These are phyloP conservation scores for Hanleya hanleyi DNA, from an alignment of 2,888 invertebrate species.

Conservation along the genomic window DNA sequence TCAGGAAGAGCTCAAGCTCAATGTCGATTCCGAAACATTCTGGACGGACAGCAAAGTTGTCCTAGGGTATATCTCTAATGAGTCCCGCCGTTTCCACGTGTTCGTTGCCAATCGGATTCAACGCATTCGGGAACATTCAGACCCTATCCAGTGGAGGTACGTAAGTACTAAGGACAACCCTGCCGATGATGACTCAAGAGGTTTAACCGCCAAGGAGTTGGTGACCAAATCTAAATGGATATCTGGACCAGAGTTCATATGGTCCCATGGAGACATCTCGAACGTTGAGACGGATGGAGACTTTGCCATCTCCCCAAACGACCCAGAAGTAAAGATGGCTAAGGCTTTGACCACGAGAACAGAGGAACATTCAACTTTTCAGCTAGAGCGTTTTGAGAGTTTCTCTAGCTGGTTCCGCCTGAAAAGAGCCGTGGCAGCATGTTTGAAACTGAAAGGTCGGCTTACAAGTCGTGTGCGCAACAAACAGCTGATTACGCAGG, in stretches of 20 bases:
- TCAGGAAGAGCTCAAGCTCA: conserved; percentile 11
- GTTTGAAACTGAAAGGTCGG: background rate
- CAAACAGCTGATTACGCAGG: too few relatives aligned
- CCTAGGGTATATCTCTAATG: conserved; percentile 21
- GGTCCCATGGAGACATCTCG: background rate
- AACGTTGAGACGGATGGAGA: background rate
- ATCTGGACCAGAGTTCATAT: conserved; percentile 8
- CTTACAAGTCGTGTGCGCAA: background rate
- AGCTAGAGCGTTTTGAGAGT: background rate
- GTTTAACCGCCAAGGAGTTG: conserved; percentile 17
- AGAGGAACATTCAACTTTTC: background rate
- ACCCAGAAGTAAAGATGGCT: conserved; percentile 13
- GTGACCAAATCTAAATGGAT: conserved; percentile 8
- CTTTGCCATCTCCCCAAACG: background rate
- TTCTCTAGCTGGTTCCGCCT: conserved; percentile 18
- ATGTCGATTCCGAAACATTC: conserved; percentile 21
- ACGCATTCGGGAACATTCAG: background rate
- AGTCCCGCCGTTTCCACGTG: conserved; percentile 15
- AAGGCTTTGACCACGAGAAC: background rate
- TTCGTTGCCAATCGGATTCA: conserved; percentile 12
- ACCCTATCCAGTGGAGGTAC: conserved; percentile 12
- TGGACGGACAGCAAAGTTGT: conserved; percentile 33
- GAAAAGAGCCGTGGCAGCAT: conserved; percentile 15
- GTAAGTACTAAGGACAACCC: conserved; percentile 29
- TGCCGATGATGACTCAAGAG: conserved; percentile 36